phyloP scores from a whole-genome alignment of 2,797 vertebrate genomes.

The Eulemur coronatus region DNA sequence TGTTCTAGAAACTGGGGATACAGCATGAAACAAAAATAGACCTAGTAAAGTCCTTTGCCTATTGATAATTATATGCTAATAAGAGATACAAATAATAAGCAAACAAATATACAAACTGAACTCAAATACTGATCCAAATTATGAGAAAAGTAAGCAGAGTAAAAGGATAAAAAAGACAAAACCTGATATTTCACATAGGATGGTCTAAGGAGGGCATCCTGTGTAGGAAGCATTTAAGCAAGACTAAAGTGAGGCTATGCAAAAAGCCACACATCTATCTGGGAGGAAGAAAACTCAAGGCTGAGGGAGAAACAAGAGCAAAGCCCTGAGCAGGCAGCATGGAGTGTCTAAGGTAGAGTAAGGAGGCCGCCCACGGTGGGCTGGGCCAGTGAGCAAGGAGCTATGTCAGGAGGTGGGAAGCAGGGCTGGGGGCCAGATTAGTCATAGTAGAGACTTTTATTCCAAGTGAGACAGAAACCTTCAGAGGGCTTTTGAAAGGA shows the following conservation, averaged over 20 bases:
- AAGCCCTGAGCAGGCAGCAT: neutral
- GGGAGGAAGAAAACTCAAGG: neutral
- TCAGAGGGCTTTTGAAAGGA: neutral
- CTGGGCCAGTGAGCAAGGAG: neutral
- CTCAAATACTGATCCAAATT: constrained; percentile 7
- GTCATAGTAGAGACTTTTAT: neutral
- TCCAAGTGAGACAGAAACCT: neutral
- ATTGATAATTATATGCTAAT: neutral
- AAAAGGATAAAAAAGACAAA: neutral
- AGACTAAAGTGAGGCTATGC: neutral
- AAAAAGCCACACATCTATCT: neutral
- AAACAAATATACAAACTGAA: neutral
- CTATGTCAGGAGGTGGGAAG: neutral
- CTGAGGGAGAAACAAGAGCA: neutral
- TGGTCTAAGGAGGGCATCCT: neutral
- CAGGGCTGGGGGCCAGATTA: too few relatives aligned
- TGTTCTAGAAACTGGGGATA: neutral
- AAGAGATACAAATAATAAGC: neutral
- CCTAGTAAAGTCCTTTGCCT: neutral
- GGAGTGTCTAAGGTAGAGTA: neutral
- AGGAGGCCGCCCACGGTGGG: neutral
- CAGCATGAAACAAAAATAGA: constrained; percentile 19
- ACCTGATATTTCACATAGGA: neutral
- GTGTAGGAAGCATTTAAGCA: neutral
- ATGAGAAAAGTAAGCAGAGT: neutral